A percentile compares a stretch with the other conserved stretches of the same genome.
phyloP scores from a whole-genome alignment of 2,113 vertebrate species.

The Pandion haliaetus region DNA sequence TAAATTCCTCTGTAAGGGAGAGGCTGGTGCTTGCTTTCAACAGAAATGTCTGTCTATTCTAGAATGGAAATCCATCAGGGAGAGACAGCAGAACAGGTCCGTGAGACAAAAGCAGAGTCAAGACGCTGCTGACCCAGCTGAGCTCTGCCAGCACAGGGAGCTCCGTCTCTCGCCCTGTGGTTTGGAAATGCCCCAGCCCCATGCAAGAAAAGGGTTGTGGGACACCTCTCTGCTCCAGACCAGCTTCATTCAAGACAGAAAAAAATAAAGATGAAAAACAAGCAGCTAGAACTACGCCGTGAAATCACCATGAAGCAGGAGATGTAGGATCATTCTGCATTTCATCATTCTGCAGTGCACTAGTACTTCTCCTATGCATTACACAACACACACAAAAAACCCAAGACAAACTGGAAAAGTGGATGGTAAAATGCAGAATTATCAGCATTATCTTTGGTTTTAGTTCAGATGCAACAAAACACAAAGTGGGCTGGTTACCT shows the following conservation, averaged over 20 bases:
- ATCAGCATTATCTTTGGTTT: background rate
- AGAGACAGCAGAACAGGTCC: background rate
- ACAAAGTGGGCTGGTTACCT: background rate
- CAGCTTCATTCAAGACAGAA: background rate
- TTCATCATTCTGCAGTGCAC: background rate
- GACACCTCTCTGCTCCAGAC: background rate
- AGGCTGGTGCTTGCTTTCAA: conserved; percentile 15
- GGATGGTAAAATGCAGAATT: background rate
- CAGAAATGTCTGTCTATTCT: conserved; percentile 37
- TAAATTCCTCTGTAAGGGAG: background rate
- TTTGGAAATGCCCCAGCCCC: fast-evolving
- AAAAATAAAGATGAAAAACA: background rate
- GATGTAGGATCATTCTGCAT: too few species aligned
- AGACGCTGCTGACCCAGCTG: background rate
- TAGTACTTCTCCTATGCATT: background rate
- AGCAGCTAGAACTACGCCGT: background rate
- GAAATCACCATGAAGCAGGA: background rate
- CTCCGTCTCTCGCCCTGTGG: fast-evolving
- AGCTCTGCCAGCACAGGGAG: background rate
- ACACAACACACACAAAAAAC: background rate
- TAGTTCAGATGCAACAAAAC: background rate
- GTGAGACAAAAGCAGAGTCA: background rate
- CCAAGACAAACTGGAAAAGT: background rate
- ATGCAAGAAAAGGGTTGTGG: fast-evolving
- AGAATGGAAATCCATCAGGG: conserved; percentile 11